phyloP scores from a whole-genome alignment of 2,113 vertebrate genomes.

The Ameiurus melas region DNA sequence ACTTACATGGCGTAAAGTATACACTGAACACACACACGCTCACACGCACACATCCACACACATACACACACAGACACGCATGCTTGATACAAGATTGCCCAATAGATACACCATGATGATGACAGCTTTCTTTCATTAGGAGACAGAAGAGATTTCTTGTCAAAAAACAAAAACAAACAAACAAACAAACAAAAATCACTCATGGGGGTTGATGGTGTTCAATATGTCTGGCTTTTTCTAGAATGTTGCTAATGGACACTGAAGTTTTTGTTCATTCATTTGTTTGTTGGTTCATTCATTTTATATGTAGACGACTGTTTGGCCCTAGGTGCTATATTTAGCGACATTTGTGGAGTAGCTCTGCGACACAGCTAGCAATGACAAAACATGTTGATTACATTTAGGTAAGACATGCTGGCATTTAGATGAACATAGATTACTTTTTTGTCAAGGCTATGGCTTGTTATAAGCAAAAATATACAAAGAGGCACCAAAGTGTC shows the following conservation, averaged over 20 bases:
- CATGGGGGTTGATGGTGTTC: neutral
- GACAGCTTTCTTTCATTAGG: neutral
- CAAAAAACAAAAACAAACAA: neutral
- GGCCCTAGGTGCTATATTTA: neutral
- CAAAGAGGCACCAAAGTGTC: neutral
- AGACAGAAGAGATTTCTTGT: neutral
- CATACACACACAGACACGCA: neutral
- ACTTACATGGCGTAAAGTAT: constrained; percentile 42
- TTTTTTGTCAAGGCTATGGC: neutral
- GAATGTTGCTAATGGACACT: neutral
- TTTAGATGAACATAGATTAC: neutral
- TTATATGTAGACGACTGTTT: neutral
- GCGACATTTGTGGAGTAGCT: neutral
- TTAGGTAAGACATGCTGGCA: neutral
- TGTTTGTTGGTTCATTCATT: neutral
- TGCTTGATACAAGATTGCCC: neutral
- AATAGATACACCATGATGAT: neutral
- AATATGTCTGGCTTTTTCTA: neutral
- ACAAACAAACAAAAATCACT: too few relatives aligned
- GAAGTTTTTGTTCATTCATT: neutral
- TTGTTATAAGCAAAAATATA: neutral
- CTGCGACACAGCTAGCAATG: too few relatives aligned
- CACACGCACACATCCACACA: neutral
- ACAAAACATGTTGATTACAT: neutral
- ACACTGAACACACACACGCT: constrained; percentile 25